Base-by-base conservation (phyloP, 2,113 vertebrate genomes). In the Brevimyrus niger region DNA sequence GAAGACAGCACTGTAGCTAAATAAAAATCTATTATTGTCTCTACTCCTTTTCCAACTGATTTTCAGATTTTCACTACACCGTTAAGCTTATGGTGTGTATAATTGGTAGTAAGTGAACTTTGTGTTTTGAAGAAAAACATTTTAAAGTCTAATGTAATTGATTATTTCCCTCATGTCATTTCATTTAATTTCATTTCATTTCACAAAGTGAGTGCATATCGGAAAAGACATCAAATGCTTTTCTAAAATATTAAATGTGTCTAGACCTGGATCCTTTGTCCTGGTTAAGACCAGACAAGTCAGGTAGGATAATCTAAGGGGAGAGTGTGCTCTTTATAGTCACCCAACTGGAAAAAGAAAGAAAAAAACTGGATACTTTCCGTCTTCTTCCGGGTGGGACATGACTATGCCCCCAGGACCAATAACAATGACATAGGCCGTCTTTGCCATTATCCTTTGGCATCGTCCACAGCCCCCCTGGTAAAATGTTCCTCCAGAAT, bases 401-500 rank as follows among this genome's bases (percentile, higher is more conserved):
- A 80, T 80, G 73, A 80, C 73, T 6, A 38, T 19, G 2, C 17
- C 73, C 15, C 5, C 73, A 17, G 15, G 73, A 1, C 73, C 31
- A 38, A 19, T 21, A 38, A 42, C 73, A 17, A 42, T 80, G 13
- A 42, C 73, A 80, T 8, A 80, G 73, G 15, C 73, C 73, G 31
- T 80, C 73, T 42, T 80, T 2, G 0, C 15, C 73, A 80, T 84
- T 84, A 84, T 84, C 19, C 23, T 46, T 47, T 84, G 44, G 82
- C 73, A 80, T 80, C 73, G 13, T 80, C 35, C 15, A 6, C 73
- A 80, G 38, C 19, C 42, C 80, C 46, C 42, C 44, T 15, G 82
- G 38, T 44, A 31, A 85, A 87, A 53, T 4, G 27, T 50, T 31
- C 35, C 53, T 86, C 90, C 89, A 89, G 86, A 90, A 91, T 90